Percentiles rank a stretch among this genome's conserved stretches.
Conservation (phyloP, 2,113 vertebrate genomes). For the Gopherus flavomarginatus region DNA sequence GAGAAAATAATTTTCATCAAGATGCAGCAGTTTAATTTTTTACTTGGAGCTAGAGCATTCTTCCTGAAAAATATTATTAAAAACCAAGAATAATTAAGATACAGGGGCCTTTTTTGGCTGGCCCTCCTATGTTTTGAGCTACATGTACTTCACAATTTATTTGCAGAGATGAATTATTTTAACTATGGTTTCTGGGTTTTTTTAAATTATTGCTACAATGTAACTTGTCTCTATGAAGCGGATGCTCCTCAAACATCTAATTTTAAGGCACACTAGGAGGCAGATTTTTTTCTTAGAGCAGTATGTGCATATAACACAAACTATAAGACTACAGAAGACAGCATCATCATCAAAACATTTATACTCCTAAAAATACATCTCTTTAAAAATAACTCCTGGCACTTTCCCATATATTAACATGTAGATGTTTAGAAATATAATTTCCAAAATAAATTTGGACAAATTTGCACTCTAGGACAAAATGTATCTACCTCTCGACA, state of each 20-base stretch:
- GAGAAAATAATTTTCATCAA: neutral
- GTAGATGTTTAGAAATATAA: neutral
- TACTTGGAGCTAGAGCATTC: neutral
- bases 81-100: neutral
- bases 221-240: neutral
- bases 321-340: neutral
- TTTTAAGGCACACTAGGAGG: neutral
- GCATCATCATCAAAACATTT: neutral
- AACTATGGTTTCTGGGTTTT: rapidly evolving
- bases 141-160: neutral
- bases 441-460: neutral
- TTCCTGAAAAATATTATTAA: neutral
- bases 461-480: neutral
- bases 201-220: neutral
- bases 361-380: neutral
- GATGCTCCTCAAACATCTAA: neutral
- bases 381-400: neutral
- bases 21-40: neutral
- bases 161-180: neutral
- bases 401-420: neutral
- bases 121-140: neutral
- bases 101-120: rapidly evolving
- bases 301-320: neutral
- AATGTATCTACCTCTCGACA: neutral
- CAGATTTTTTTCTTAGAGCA: neutral